Conservation (phyloP, 2,888 invertebrate species). For the Galeopsomyia nigrocyanea region DNA sequence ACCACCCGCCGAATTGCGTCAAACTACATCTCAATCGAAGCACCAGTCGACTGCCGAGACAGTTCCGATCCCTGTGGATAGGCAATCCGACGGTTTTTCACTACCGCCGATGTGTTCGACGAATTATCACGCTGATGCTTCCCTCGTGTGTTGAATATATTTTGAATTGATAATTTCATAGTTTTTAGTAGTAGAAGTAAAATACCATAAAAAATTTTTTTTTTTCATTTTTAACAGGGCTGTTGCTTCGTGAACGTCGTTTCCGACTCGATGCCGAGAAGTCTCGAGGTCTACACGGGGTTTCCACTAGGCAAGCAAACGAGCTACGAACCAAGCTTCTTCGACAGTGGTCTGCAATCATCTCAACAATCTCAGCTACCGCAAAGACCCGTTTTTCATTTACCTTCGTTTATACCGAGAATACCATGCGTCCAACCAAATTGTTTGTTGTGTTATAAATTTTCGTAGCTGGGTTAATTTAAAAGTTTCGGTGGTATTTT, state of each 20-base stretch:
- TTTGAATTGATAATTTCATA: no score
- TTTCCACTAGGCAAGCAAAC: constrained; percentile 34
- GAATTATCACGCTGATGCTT: constrained; percentile 59
- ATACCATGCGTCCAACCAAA: constrained; percentile 65
- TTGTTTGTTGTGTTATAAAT: constrained; percentile 65
- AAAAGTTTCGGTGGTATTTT: no score
- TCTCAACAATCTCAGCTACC: constrained; percentile 52
- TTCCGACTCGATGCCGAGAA: constrained; percentile 59
- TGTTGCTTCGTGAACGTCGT: constrained; percentile 58
- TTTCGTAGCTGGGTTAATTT: constrained; percentile 38
- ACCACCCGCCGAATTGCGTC: constrained; percentile 42
- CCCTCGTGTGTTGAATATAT: constrained; percentile 26
- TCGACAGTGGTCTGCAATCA: constrained; percentile 52
- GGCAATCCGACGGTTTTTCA: background rate
- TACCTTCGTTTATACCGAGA: constrained; percentile 62
- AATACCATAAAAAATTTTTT: no score
- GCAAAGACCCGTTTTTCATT: constrained; percentile 53
- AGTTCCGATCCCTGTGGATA: constrained; percentile 9
- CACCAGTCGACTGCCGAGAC: background rate
- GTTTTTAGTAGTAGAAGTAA: no score
- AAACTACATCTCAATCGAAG: no score
- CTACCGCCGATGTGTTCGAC: constrained; percentile 57
- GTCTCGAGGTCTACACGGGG: constrained; percentile 45
- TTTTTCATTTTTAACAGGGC: background rate
- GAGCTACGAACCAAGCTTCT: constrained; percentile 35